Evolutionary conservation across 2,888 invertebrate species (phyloP), one percentile per base, ranked within the genome.

Genomic region (Chloroclysta siterata): DNA sequence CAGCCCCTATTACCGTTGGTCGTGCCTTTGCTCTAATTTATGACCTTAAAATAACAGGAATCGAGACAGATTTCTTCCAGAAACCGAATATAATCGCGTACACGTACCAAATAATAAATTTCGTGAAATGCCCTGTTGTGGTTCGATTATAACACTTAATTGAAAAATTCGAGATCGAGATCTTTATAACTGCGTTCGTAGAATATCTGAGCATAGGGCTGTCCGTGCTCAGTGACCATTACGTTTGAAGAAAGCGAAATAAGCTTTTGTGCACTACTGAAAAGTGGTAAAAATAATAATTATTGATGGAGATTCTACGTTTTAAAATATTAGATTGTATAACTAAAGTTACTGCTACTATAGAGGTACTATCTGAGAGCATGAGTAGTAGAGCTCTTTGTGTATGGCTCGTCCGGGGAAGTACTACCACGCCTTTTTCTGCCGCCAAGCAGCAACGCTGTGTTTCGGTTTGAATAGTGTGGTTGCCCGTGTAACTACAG

Each of bases 141-240:
- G 79, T 82, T 83, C 82, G 78, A 88, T 90, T 90, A 91, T 89
- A 85, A 89, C 90, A 89, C 89, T 83, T 90, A 90, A 92, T 92
- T 92, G 91, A 92, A 90, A 79, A 89, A 85, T 82, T 88, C 85
- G 81, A 84, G 88, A 90, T 91, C 89, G 84, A 77, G 83, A 88
- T 85, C 78, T 72, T 79, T 80, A 79, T 86, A 89, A 90, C 82
- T 86, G 83, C 79, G 84, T 92, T 90, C 89, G 89, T 90, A 89
- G 90, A 90, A 90, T 77, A 87, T 17, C 63, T 44, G 55, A 33
- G 6, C 48, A 53, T 53, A 88, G 87, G 89, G 88, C 70, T 89
- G 86, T 17, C 28, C n/a, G 15, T 33, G 36, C 36, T 11, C 11
- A 2, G 6, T 33, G 8, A 33, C 5, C 36, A 2, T 39, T 39